Evolutionary conservation across 2,888 invertebrate species (phyloP), one percentile per base, ranked within the genome.

Genomic region (Diarsia dahlii): DNA sequence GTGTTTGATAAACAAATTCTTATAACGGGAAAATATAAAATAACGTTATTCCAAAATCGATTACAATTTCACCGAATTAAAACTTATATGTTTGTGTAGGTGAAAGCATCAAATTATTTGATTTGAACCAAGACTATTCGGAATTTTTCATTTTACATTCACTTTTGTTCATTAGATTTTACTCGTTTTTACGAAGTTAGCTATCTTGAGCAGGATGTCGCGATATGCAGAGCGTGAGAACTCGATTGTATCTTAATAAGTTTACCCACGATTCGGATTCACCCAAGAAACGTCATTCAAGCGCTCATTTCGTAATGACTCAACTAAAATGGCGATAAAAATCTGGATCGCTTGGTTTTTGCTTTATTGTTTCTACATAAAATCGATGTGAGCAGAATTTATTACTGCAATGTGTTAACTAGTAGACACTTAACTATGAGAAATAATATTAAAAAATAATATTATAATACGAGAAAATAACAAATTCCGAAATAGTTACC

Each of bases 181-280:
- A 76, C 79, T 82, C 71, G 76, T 85, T 88, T 88, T 84, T 83
- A 74, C 76, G 13, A 78, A 85, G 63, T 74, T 65, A 84, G 76
- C 79, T 77, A 83, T 85, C 87, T 80, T 50, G 69, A 86, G 77
- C 75, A 85, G 87, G 87, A 87, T 88, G 87, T 88, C 83, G 80
- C 84, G 75, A 77, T 80, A 87, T 87, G 78, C 85, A 85, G 84
- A 88, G 71, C 88, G 88, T 88, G 88, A 78, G 88, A 88, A 80
- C 64, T 77, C 52, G 88, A 88, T 88, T 83, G 63, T 84, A 88
- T 88, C 88, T 84, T 84, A 88, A 88, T 84, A 88, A 88, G 83
- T 88, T 88, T 88, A 88, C 88, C 88, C 88, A 88, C 88, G 88
- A 88, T 83, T 87, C 81, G 74, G 86, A 88, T 88, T 82, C 86